Base-by-base conservation (phyloP, 2,888 invertebrate genomes). In the Diarsia mendica region DNA sequence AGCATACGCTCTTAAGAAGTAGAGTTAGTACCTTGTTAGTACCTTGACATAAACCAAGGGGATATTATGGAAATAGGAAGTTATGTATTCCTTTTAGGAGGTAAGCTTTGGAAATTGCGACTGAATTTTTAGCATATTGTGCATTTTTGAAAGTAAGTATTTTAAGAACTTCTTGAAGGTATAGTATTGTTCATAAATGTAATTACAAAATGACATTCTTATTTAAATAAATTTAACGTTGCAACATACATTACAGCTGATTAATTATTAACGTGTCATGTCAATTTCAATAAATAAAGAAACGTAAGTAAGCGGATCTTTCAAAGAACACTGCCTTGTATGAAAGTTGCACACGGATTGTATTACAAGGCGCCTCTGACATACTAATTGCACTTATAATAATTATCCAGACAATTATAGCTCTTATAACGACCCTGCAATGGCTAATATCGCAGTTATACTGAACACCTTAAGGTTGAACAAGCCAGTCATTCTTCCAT, bases 341-440 rank as follows among this genome's bases (percentile, higher is more conserved):
- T 39, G 72, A 64, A 79, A 72, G 64, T 79, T 82, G 83, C 64
- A 75, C 53, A 67, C 28, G 39, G 51, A 61, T 75, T 33, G 66
- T 67, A 20, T 67, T 75, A 79, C 76, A 82, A 72, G 85, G 75
- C 79, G 48, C 76, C 75, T 61, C 72, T 79, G 76, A 53, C 63
- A 72, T 69, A 77, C 33, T 82, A 82, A 84, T 77, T 82, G 39
- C 49, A 53, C 63, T n/a, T 48, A 44, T 72, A 15, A n/a, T 64
- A 75, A 81, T 72, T 72, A 64, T 72, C 3, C 66, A 79, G 33
- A 44, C 66, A 70, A 79, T 71, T 82, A 67, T 72, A 72, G 49
- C 39, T 64, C 51, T 70, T 84, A 82, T 23, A 13, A 11, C 53
- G 9, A 64, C 44, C 0, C 0, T 0, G 13, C 23, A 74, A 74